Evolutionary conservation across 2,797 vertebrate genomes (phyloP), one percentile per base, ranked within the genome.

Genomic region (Falco berigora): DNA sequence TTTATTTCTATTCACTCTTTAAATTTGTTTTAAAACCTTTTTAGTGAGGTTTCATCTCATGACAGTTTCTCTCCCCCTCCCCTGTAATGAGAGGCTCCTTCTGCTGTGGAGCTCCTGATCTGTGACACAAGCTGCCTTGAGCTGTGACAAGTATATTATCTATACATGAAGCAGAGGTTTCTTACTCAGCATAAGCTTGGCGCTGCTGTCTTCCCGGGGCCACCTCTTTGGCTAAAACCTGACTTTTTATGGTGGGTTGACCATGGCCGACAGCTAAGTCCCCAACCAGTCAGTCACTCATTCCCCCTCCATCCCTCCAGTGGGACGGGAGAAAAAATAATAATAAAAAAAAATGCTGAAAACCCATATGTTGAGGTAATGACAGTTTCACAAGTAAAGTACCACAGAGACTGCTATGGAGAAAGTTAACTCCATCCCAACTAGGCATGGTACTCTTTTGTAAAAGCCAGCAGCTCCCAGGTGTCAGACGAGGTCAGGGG

Each of bases 21-120:
- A 84, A 93, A 92, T 96, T 88, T 94, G 92, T 90, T 96, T 96
- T 75, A 93, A 96, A 96, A 83, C 42, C 73, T 94, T 86, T 84
- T 93, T 81, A 96, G 76, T 21, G 34, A 95, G 62, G 86, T 90
- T 96, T 95, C 46, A 78, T 84, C 88, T 93, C 38, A 12, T 88
- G 92, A 75, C 49, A 62, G 34, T 42, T 93, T 75, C 38, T 90
- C 66, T 42, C 34, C 49, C 40, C 58, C 12, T 72, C 46, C 32
- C 8, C 75, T 63, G n/a, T 78, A 88, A 83, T 72, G 75, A 96
- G 85, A 91, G 40, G 19, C 68, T 88, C 79, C 66, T 68, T 90
- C 79, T 92, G 49, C 89, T 56, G 62, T 16, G 53, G 58, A 94
- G 62, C 58, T 95, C 69, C 72, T 96, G 89, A 85, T 93, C 71